These are phyloP conservation scores for Ridgeia piscesae DNA, from an alignment of 1,140 invertebrate species.

Conservation along the genomic window DNA sequence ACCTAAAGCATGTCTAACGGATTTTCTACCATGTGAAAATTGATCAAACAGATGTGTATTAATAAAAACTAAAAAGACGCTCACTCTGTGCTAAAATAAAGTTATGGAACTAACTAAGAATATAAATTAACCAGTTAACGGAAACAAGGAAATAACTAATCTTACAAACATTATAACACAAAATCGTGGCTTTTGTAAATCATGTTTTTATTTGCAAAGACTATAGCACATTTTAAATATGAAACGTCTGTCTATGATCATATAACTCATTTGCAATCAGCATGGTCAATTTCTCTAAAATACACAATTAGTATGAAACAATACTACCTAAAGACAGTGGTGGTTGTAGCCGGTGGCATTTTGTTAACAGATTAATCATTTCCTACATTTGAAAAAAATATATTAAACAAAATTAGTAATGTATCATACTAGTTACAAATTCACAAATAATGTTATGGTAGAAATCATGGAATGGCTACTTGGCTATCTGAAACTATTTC, in stretches of 20 bases:
- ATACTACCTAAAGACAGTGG: background rate
- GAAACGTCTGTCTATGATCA: background rate
- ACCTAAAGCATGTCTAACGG: no score
- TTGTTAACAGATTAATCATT: background rate
- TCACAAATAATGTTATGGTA: background rate
- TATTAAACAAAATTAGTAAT: background rate
- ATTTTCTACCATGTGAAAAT: no score
- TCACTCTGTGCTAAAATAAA: no score
- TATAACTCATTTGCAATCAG: background rate
- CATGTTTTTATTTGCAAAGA: background rate
- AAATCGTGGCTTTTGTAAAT: background rate
- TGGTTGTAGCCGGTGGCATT: background rate
- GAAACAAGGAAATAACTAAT: background rate
- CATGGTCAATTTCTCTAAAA: background rate
- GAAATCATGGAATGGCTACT: background rate
- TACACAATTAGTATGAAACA: background rate
- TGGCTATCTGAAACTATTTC: background rate
- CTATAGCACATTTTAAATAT: background rate
- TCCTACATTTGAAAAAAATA: background rate
- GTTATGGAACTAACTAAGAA: no score
- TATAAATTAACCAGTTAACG: no score
- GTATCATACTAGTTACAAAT: background rate
- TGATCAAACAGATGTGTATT: no score
- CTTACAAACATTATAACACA: background rate
- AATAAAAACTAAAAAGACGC: no score